Evolutionary conservation across 2,797 vertebrate species (phyloP).

Genomic region (Gymnocypris eckloni): DNA sequence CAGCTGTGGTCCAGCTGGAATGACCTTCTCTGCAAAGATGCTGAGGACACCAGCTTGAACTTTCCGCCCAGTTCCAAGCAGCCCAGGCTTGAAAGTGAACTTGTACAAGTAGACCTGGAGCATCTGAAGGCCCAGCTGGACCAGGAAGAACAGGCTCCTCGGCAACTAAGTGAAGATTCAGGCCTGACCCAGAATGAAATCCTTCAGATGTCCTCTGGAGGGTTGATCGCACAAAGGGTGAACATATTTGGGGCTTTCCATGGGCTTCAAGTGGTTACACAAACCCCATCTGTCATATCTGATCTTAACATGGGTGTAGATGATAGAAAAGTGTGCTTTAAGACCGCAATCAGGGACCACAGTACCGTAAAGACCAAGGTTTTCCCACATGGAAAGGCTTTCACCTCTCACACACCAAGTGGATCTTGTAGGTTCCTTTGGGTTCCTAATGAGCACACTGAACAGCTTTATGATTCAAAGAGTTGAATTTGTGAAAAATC

Average conservation of each 20-base stretch:
- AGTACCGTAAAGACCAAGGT: conserved; percentile 79
- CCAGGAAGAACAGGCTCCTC: conserved; percentile 5
- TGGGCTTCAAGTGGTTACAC: conserved; percentile 68
- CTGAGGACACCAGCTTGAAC: conserved; percentile 69
- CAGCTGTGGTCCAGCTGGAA: conserved; percentile 65
- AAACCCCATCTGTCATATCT: not conserved
- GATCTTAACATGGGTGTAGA: conserved; percentile 42
- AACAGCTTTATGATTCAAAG: not conserved
- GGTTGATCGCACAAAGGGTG: not conserved
- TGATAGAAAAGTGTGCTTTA: conserved; percentile 71
- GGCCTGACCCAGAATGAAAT: not conserved
- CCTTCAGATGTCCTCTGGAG: not conserved
- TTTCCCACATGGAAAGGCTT: conserved; percentile 82
- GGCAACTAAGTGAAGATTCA: conserved; percentile 14
- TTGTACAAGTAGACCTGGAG: not conserved
- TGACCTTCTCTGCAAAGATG: conserved; percentile 67
- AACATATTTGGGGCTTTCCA: conserved; percentile 75
- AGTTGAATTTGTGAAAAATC: not conserved
- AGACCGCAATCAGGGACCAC: conserved; percentile 75
- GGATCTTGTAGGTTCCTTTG: conserved; percentile 84
- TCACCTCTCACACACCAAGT: conserved; percentile 74
- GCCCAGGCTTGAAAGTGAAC: conserved; percentile 63
- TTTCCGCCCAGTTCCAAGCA: conserved; percentile 70
- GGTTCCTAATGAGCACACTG: conserved; percentile 73
- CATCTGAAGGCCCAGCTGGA: conserved; percentile 22